Evolutionary conservation across 2,797 vertebrate genomes (phyloP).

Genomic region (Spinus olivaceus): DNA sequence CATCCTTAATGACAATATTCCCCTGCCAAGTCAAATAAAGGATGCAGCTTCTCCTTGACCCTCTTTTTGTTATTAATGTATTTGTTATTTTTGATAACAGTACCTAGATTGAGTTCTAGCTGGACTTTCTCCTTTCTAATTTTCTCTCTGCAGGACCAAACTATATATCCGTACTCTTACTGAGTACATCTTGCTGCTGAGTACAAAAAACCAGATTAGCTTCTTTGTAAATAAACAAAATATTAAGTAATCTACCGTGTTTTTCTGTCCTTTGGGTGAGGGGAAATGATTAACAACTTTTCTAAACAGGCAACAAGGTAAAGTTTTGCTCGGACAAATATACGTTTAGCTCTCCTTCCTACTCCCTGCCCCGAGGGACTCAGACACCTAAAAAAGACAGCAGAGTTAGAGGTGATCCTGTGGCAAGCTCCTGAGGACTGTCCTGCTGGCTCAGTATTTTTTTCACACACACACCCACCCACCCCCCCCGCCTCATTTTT

Average conservation of each 20-base stretch:
- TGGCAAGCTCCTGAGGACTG: background rate
- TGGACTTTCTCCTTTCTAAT: background rate
- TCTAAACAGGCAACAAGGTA: background rate
- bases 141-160: background rate
- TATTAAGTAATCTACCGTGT: background rate
- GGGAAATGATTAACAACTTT: background rate
- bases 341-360: background rate
- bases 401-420: background rate
- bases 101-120: background rate
- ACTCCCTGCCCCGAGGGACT: background rate
- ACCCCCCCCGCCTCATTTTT: background rate
- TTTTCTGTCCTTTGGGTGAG: background rate
- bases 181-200: constrained; percentile 3
- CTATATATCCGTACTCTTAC: background rate
- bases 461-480: too few species aligned
- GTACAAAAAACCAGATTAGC: background rate
- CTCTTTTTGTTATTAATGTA: background rate
- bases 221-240: constrained; percentile 28
- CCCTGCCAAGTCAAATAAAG: background rate
- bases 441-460: background rate
- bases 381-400: background rate
- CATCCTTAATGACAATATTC: background rate
- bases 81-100: background rate
- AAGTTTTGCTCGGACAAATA: background rate
- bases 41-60: background rate